Percentiles rank a stretch among this genome's conserved stretches.
phyloP scores from a whole-genome alignment of 1,140 invertebrate species.

The Ephestia elutella region DNA sequence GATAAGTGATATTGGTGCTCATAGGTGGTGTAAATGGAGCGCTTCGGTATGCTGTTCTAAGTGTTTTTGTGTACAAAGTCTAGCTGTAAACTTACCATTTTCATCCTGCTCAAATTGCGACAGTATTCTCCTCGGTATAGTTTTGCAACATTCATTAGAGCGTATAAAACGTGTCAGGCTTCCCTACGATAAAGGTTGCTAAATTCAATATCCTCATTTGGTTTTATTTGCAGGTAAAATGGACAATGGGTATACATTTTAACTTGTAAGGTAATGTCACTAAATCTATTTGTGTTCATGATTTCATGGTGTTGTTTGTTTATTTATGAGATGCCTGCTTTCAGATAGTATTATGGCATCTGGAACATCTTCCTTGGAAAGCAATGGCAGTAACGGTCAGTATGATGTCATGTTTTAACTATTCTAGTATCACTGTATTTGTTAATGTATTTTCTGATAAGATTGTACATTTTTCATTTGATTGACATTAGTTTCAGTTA shows the following conservation, averaged over 20 bases:
- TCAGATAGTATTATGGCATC: constrained; percentile 71
- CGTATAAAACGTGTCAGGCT: constrained; percentile 70
- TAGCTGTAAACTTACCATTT: constrained; percentile 5
- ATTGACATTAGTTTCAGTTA: too few relatives aligned
- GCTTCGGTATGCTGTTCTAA: constrained; percentile 46
- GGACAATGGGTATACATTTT: constrained; percentile 32
- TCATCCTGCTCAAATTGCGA: constrained; percentile 35
- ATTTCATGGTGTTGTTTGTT: constrained; percentile 13
- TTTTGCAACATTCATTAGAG: constrained; percentile 70
- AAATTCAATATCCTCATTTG: neutral
- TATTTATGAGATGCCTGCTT: constrained; percentile 25
- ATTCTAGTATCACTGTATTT: constrained; percentile 12
- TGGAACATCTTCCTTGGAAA: constrained; percentile 70
- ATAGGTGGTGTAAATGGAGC: constrained; percentile 40
- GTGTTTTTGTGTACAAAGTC: too few relatives aligned
- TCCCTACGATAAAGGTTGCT: constrained; percentile 32
- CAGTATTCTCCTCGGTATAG: constrained; percentile 43
- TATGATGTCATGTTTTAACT: constrained; percentile 6
- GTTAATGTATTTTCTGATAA: neutral
- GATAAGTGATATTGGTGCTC: constrained; percentile 43
- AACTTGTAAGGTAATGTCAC: constrained; percentile 25
- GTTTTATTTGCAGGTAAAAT: constrained; percentile 26
- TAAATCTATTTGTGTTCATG: constrained; percentile 22
- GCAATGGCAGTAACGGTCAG: constrained; percentile 71
- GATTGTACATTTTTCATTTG: neutral